Percentiles rank a stretch among this genome's conserved stretches.
Conservation (phyloP, 2,888 invertebrate genomes). For the Geotrupes spiniger region DNA sequence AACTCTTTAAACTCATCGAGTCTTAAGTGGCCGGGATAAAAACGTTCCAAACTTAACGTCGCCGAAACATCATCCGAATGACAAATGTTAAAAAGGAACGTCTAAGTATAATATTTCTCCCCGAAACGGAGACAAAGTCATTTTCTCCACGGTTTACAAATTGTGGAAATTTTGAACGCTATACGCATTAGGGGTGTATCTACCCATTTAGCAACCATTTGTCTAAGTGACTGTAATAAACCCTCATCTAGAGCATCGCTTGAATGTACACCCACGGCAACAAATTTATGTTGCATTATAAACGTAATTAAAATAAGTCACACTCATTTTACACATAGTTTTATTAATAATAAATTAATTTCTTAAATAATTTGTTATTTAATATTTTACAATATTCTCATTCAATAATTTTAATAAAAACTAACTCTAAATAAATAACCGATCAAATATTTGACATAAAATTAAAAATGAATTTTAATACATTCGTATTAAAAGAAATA, state of each 20-base stretch:
- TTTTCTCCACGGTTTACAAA: constrained; percentile 32
- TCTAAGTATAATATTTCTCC: constrained; percentile 28
- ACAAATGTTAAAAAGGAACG: constrained; percentile 16
- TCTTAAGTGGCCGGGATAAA: constrained; percentile 3
- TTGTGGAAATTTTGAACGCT: constrained; percentile 40
- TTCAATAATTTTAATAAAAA: no score
- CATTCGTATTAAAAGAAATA: no score
- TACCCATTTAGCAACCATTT: constrained; percentile 45
- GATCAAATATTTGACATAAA: no score
- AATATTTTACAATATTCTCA: no score
- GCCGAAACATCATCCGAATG: constrained; percentile 11
- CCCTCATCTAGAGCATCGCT: constrained; percentile 40
- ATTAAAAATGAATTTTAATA: no score
- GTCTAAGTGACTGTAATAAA: constrained; percentile 46
- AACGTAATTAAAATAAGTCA: no score
- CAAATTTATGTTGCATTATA: no score
- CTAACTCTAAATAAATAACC: no score
- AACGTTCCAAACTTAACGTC: constrained; percentile 1
- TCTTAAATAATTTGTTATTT: no score
- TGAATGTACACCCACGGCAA: no score
- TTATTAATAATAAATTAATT: no score
- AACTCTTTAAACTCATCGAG: constrained; percentile 6
- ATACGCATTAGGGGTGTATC: constrained; percentile 35
- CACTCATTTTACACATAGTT: no score
- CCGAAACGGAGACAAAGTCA: constrained; percentile 20